Percentiles rank a stretch among this genome's conserved stretches.
These are phyloP conservation scores for Clarias macrocephalus DNA, from an alignment of 2,113 vertebrate genomes.

Conservation along the genomic window DNA sequence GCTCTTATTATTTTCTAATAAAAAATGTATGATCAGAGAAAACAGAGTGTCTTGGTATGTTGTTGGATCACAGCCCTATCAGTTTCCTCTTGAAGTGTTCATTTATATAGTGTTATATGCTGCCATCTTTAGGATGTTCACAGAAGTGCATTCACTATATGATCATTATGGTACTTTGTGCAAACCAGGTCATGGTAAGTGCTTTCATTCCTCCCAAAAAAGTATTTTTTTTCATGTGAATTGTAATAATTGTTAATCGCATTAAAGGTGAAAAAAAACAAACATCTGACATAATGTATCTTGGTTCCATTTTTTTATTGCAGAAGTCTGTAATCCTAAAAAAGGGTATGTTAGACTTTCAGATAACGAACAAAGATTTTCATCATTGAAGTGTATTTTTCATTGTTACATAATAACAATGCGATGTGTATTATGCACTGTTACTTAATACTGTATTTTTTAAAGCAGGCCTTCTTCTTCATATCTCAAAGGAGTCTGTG, in stretches of 20 bases:
- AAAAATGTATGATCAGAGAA: not conserved
- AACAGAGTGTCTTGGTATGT: not conserved
- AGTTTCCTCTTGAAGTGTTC: not conserved
- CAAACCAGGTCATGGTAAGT: too few relatives aligned
- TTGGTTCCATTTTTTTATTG: not conserved
- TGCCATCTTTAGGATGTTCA: constrained; percentile 39
- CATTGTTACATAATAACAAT: not conserved
- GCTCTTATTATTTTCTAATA: not conserved
- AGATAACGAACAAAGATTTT: not conserved
- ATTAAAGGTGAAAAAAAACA: too few relatives aligned
- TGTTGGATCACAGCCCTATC: not conserved
- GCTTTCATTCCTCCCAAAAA: too few relatives aligned
- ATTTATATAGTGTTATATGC: constrained; percentile 22
- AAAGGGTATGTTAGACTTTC: not conserved
- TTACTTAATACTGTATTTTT: not conserved
- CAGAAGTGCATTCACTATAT: constrained; percentile 6
- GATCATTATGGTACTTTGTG: too few relatives aligned
- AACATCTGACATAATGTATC: not conserved
- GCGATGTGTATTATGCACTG: too few relatives aligned
- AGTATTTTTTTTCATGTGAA: too few relatives aligned
- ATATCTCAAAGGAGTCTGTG: not conserved
- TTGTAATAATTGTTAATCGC: too few relatives aligned
- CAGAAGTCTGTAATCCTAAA: not conserved
- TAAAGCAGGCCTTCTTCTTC: not conserved
- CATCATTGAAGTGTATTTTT: not conserved